phyloP scores from a whole-genome alignment of 1,140 invertebrate genomes.

The Atta colombica region DNA sequence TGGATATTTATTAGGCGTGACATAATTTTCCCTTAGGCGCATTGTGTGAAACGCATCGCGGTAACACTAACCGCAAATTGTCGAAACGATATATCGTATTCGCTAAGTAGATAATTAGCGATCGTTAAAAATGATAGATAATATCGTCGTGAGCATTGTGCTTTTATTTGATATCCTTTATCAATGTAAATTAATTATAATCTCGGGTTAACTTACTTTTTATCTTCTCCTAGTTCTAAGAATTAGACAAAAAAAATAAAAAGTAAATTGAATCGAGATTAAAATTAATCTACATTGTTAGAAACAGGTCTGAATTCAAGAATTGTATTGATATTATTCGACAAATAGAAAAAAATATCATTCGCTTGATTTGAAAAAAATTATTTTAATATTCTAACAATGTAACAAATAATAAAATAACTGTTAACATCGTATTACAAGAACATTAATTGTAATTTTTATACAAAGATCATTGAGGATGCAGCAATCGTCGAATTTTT shows the following conservation, averaged over 20 bases:
- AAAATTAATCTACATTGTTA: too few species aligned
- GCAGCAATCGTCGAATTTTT: background rate
- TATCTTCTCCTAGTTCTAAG: too few species aligned
- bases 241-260: too few species aligned
- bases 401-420: background rate
- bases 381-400: background rate
- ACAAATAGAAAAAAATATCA: background rate
- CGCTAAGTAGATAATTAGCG: constrained; percentile 13
- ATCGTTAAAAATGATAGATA: constrained; percentile 22
- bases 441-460: background rate
- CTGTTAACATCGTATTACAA: background rate
- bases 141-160: background rate
- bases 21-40: constrained; percentile 10
- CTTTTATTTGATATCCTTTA: background rate
- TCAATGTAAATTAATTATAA: too few species aligned
- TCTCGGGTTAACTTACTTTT: too few species aligned
- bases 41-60: constrained; percentile 19
- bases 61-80: constrained; percentile 3
- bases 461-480: background rate
- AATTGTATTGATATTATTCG: background rate
- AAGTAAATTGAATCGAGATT: too few species aligned
- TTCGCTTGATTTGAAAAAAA: background rate
- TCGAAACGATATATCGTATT: background rate
- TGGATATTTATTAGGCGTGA: constrained; percentile 43
- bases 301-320: background rate